Conservation (phyloP, 2,888 invertebrate genomes). For the Anodontia alba region DNA sequence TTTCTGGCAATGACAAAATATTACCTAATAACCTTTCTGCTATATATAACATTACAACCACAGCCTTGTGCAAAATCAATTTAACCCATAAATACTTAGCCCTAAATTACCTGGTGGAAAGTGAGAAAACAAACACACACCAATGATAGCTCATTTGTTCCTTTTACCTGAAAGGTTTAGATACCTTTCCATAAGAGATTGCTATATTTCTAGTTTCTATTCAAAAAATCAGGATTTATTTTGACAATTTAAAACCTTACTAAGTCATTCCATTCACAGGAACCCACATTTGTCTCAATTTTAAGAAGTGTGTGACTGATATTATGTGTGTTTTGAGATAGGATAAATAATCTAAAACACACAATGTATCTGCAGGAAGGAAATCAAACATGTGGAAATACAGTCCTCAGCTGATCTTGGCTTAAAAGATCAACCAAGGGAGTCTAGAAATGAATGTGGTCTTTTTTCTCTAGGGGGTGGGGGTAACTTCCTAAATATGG, state of each 20-base stretch:
- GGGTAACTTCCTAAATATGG: no score
- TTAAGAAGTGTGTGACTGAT: neutral
- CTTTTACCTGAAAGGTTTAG: no score
- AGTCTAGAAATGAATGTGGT: no score
- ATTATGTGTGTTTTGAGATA: neutral
- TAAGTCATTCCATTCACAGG: neutral
- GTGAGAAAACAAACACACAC: neutral
- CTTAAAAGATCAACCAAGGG: no score
- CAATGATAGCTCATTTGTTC: no score
- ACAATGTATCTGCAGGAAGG: no score
- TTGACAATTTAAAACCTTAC: neutral
- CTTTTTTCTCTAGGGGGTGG: no score
- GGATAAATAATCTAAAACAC: no score
- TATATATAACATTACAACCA: neutral
- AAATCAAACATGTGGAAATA: no score
- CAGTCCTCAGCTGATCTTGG: no score
- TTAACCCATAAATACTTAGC: constrained; percentile 6
- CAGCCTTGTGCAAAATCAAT: constrained; percentile 4
- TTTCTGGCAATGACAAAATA: no score
- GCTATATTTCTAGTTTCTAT: neutral
- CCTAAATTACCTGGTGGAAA: constrained; percentile 1
- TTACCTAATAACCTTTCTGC: neutral
- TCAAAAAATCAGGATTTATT: neutral
- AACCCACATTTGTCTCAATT: neutral
- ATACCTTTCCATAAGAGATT: neutral